Percentiles rank a stretch among this genome's conserved stretches.
Evolutionary conservation across 2,113 vertebrate genomes (phyloP).

Genomic region (Microtus ochrogaster): DNA sequence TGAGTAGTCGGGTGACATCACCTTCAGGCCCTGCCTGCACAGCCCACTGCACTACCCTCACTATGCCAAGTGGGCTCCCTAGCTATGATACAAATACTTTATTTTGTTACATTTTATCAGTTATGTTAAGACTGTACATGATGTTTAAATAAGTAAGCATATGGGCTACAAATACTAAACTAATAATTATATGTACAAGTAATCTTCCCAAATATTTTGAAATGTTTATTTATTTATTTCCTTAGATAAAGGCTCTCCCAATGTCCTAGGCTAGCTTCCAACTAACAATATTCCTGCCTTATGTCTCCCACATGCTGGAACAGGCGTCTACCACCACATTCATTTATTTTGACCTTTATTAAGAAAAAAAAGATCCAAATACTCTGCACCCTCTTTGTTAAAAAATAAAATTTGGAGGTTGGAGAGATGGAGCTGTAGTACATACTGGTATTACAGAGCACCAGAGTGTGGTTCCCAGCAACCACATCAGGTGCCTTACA

Average conservation of each 20-base stretch:
- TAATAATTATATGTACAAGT: constrained; percentile 7
- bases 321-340: no score
- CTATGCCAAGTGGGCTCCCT: not conserved
- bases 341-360: not conserved
- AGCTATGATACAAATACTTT: not conserved
- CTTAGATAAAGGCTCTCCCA: not conserved
- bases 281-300: no score
- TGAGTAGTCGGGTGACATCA: not conserved
- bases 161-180: not conserved
- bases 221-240: not conserved
- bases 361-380: not conserved
- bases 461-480: not conserved
- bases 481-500: not conserved
- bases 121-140: not conserved
- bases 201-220: not conserved
- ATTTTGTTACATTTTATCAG: constrained; percentile 25
- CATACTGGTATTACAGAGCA: no score
- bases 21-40: not conserved
- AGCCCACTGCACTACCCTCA: not conserved
- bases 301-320: not conserved
- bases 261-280: not conserved
- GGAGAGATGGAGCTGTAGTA: not conserved
- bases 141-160: constrained; percentile 17
- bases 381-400: not conserved
- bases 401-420: not conserved